Evolutionary conservation across 2,797 vertebrate genomes (phyloP).

Genomic region (Dromococcyx pavoninus): DNA sequence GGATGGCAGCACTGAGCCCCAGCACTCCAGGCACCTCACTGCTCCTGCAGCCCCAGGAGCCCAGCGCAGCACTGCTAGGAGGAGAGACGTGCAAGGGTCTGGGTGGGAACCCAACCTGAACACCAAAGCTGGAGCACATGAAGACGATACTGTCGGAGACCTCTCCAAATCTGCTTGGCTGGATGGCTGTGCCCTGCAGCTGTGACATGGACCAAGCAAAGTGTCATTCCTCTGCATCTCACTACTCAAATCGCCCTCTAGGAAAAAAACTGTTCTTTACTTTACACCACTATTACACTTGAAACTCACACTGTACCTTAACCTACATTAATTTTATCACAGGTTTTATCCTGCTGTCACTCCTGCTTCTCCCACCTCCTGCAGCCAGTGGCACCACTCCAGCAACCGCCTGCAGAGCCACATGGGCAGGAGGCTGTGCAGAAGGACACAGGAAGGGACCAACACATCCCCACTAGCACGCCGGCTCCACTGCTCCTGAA

Average conservation of each 20-base stretch:
- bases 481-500: not conserved
- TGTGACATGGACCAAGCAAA: not conserved
- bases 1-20: not conserved
- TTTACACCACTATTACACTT: not conserved
- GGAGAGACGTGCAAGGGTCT: not conserved
- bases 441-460: not conserved
- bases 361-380: not conserved
- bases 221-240: not conserved
- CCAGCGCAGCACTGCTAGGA: not conserved
- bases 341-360: not conserved
- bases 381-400: accelerated
- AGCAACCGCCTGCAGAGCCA: not conserved
- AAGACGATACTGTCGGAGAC: not conserved
- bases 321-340: not conserved
- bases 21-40: accelerated
- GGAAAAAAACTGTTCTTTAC: not conserved
- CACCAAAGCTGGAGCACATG: not conserved
- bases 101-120: not conserved
- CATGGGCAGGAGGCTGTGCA: not conserved
- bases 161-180: not conserved
- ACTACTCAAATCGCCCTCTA: not conserved
- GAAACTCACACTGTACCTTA: not conserved
- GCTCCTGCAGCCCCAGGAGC: not conserved
- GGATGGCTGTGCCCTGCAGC: not conserved
- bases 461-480: too few species aligned